Evolutionary conservation across 2,888 invertebrate species (phyloP).

Genomic region (Melinaea menophilus): DNA sequence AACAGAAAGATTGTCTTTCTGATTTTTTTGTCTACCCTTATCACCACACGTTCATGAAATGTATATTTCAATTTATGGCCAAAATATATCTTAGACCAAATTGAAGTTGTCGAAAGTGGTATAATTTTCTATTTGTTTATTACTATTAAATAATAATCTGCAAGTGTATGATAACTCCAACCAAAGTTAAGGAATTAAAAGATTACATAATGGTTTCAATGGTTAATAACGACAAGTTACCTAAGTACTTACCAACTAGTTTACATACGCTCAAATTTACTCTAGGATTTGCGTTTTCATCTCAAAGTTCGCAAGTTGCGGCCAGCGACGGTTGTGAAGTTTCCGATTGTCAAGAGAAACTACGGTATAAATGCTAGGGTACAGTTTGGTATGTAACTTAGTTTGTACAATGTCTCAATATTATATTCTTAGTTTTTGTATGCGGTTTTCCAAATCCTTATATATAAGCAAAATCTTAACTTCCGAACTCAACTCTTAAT

Average conservation of each 20-base stretch:
- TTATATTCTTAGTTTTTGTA: background rate
- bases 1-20: no score
- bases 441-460: no score
- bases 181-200: background rate
- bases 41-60: no score
- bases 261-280: conserved; percentile 26
- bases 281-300: conserved; percentile 23
- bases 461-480: no score
- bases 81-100: no score
- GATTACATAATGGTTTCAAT: conserved; percentile 5
- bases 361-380: conserved; percentile 17
- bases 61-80: no score
- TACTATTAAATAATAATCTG: no score
- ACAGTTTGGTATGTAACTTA: conserved; percentile 11
- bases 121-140: no score
- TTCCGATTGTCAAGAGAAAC: conserved; percentile 25
- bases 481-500: no score
- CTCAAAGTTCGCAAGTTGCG: conserved; percentile 23
- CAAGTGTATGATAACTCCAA: no score
- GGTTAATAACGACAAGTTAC: conserved; percentile 14
- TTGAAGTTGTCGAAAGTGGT: no score
- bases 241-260: conserved; percentile 16
- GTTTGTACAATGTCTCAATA: background rate
- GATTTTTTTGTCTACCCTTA: no score
- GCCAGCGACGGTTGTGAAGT: conserved; percentile 21